phyloP scores from a whole-genome alignment of 2,797 vertebrate species.

The Phaenicophaeus curvirostris region DNA sequence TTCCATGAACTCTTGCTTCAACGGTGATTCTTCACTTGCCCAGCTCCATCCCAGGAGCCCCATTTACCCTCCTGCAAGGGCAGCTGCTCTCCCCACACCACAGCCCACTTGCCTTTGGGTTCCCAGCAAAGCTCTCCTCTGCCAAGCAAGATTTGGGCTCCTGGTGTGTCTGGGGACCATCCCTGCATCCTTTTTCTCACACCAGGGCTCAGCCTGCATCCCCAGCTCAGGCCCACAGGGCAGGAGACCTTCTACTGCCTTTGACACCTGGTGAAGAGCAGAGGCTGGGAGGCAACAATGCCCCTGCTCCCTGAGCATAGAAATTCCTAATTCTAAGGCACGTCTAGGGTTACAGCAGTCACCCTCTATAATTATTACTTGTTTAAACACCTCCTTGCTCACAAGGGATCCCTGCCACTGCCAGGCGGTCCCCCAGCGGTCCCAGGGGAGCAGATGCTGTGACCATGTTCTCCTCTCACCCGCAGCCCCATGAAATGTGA shows the following conservation, averaged over 20 bases:
- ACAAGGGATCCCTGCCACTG: neutral
- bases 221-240: neutral
- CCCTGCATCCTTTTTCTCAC: fast-evolving
- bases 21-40: neutral
- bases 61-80: neutral
- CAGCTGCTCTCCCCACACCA: neutral
- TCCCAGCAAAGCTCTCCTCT: neutral
- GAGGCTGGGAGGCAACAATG: neutral
- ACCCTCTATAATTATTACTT: neutral
- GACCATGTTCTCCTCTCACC: neutral
- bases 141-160: neutral
- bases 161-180: neutral
- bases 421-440: fast-evolving
- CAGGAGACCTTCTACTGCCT: fast-evolving
- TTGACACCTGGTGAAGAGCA: fast-evolving
- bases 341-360: neutral
- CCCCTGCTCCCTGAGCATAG: too few relatives aligned
- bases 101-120: fast-evolving
- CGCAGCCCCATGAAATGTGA: neutral
- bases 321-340: neutral
- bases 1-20: neutral
- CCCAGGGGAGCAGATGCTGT: fast-evolving
- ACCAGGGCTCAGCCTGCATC: neutral
- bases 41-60: neutral
- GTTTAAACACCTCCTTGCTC: neutral